Evolutionary conservation across 37 sponge, comb jelly and placozoan species (phyloP).

Genomic region (Chondrilla cf. caribensis): DNA sequence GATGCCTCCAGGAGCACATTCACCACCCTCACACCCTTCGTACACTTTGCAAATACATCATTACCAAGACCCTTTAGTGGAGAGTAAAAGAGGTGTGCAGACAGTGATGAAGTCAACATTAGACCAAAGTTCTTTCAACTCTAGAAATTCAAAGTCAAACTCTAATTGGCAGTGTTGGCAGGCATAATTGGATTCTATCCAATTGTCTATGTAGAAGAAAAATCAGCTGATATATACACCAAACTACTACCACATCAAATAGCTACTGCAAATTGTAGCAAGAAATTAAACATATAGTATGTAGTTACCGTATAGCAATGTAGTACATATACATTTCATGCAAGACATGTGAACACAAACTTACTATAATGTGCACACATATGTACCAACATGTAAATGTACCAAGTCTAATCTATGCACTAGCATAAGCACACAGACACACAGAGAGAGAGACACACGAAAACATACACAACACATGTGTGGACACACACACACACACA

Average conservation of each 20-base stretch:
- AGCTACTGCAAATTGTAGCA: no score
- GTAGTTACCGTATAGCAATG: no score
- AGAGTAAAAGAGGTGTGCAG: conserved; percentile 89
- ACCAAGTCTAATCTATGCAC: no score
- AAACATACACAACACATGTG: neutral
- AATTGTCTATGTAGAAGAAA: conserved; percentile 51
- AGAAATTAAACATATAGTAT: no score
- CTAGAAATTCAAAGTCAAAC: conserved; percentile 77
- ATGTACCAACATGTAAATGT: no score
- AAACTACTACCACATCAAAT: neutral
- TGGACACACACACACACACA: neutral
- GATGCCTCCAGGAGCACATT: conserved; percentile 93
- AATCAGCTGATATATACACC: neutral
- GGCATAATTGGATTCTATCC: conserved; percentile 91
- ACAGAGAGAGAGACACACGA: neutral
- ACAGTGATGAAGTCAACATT: conserved; percentile 90
- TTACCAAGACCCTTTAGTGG: conserved; percentile 74
- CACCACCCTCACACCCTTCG: conserved; percentile 72
- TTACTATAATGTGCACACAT: neutral
- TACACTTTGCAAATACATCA: conserved; percentile 71
- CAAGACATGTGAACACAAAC: no score
- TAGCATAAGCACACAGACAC: neutral
- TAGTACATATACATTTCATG: no score
- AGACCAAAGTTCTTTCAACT: conserved; percentile 81
- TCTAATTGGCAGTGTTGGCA: conserved; percentile 56